Evolutionary conservation across 2,888 invertebrate species (phyloP).

Genomic region (Pandemis cinnamomeana): DNA sequence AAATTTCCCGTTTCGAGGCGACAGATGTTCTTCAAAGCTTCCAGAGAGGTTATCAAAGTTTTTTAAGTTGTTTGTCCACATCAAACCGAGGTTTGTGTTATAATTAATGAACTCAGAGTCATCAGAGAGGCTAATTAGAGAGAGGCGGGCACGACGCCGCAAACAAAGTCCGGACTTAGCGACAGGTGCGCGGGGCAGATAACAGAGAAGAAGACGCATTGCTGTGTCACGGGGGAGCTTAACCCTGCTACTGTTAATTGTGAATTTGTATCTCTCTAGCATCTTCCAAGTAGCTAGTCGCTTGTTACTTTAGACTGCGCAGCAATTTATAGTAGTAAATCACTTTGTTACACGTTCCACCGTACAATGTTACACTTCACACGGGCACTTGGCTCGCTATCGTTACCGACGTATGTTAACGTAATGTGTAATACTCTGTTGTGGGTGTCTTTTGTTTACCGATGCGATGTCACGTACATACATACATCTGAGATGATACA

Average conservation of each 20-base stretch:
- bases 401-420: constrained; percentile 12
- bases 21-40: constrained; percentile 43
- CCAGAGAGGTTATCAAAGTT: constrained; percentile 50
- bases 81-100: constrained; percentile 65
- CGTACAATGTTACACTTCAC: constrained; percentile 35
- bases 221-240: constrained; percentile 57
- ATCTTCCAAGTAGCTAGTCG: constrained; percentile 24
- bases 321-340: constrained; percentile 37
- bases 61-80: constrained; percentile 60
- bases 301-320: constrained; percentile 36
- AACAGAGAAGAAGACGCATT: constrained; percentile 59
- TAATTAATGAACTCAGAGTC: constrained; percentile 74
- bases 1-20: constrained; percentile 54
- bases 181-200: constrained; percentile 71
- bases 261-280: constrained; percentile 39
- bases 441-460: constrained; percentile 14
- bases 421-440: constrained; percentile 18
- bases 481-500: background rate
- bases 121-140: constrained; percentile 72
- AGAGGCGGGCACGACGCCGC: constrained; percentile 55
- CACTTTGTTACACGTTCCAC: constrained; percentile 33
- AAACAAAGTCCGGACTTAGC: constrained; percentile 65
- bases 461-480: constrained; percentile 6
- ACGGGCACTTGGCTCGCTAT: constrained; percentile 2
- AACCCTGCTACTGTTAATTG: constrained; percentile 48